Percentiles rank a stretch among this genome's conserved stretches.
Evolutionary conservation across 1,140 invertebrate species (phyloP).

Genomic region (Ridgeia piscesae): DNA sequence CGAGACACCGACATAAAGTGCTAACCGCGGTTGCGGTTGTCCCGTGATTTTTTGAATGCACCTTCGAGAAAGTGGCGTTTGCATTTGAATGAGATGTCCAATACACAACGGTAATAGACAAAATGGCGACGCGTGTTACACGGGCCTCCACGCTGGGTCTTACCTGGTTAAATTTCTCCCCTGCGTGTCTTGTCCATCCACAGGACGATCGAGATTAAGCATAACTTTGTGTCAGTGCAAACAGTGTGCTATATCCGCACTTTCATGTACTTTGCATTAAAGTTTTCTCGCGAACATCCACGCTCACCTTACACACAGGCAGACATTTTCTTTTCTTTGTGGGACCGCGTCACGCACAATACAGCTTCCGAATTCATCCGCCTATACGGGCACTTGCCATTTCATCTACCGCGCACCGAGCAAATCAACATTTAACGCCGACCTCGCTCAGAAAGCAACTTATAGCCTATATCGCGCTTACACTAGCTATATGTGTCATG

Average conservation of each 20-base stretch:
- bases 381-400: slow-evolving; percentile 8
- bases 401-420: not conserved
- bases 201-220: slow-evolving; percentile 12
- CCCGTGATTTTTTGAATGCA: not conserved
- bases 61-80: not conserved
- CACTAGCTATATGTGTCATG: not conserved
- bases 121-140: not conserved
- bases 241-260: not conserved
- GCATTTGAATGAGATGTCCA: not conserved
- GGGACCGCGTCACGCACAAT: slow-evolving; percentile 12
- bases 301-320: slow-evolving; percentile 8
- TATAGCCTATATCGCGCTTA: not conserved
- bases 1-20: not conserved
- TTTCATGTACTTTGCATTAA: slow-evolving; percentile 9
- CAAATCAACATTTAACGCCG: not conserved
- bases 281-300: slow-evolving; percentile 8
- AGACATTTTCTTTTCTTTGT: slow-evolving; percentile 28
- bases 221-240: slow-evolving; percentile 10
- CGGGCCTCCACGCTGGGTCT: slow-evolving; percentile 2
- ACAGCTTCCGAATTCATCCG: slow-evolving; percentile 13
- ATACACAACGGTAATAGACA: slow-evolving; percentile 5
- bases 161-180: slow-evolving; percentile 8
- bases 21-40: not conserved
- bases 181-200: slow-evolving; percentile 5
- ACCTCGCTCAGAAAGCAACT: not conserved